phyloP scores from a whole-genome alignment of 2,797 vertebrate species.

The Trichosurus vulpecula region DNA sequence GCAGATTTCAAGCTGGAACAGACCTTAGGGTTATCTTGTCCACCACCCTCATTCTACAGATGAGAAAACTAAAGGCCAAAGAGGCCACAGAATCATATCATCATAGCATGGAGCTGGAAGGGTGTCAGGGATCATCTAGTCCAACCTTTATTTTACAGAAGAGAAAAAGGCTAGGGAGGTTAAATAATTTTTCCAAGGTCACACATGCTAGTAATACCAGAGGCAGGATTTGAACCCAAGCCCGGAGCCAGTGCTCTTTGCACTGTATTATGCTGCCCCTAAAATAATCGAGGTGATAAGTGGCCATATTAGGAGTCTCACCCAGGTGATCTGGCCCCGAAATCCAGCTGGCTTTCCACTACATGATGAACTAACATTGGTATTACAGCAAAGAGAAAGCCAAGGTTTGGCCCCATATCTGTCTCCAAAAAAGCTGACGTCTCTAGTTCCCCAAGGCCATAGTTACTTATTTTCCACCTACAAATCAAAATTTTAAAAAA shows the following conservation, averaged over 20 bases:
- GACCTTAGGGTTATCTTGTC: background rate
- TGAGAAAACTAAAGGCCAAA: background rate
- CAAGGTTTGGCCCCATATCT: background rate
- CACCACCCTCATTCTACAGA: background rate
- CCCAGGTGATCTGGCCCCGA: background rate
- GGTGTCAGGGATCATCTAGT: background rate
- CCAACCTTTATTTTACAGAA: background rate
- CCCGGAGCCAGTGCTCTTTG: background rate
- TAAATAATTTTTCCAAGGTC: background rate
- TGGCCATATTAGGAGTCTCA: background rate
- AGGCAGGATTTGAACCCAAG: background rate
- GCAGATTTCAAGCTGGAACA: background rate
- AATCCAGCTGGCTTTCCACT: background rate
- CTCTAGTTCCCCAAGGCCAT: background rate
- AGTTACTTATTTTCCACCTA: background rate
- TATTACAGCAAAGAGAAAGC: background rate
- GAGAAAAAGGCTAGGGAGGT: background rate
- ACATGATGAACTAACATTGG: background rate
- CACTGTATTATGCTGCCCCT: background rate
- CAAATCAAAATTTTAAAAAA: background rate
- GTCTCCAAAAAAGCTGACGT: background rate
- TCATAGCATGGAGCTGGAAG: background rate
- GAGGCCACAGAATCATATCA: background rate
- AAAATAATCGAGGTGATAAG: background rate
- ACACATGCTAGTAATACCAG: background rate